These are phyloP conservation scores for Lycocorax pyrrhopterus DNA, from an alignment of 2,113 vertebrate species.

Conservation along the genomic window DNA sequence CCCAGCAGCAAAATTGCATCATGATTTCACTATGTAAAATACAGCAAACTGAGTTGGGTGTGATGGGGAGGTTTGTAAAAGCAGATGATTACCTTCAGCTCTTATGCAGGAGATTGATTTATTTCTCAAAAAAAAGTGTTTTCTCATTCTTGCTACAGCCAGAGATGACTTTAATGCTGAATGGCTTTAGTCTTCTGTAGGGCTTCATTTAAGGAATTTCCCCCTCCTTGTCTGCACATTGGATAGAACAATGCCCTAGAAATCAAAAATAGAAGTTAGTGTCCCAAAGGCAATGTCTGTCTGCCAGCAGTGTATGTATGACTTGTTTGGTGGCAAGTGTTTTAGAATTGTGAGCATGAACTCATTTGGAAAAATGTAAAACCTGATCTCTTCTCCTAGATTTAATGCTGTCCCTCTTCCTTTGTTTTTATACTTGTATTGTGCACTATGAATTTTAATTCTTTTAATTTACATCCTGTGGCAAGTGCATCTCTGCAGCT, in stretches of 20 bases:
- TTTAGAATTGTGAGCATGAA: conserved; percentile 19
- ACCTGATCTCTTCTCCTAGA: neutral
- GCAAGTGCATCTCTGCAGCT: neutral
- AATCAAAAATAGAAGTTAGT: conserved; percentile 54
- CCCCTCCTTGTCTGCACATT: neutral
- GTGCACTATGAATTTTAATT: neutral
- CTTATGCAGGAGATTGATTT: fast-evolving
- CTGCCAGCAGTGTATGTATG: conserved; percentile 14
- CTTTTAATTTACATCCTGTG: neutral
- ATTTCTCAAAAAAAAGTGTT: neutral
- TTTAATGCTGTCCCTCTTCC: neutral
- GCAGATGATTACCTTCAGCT: neutral
- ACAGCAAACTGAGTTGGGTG: neutral
- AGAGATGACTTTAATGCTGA: neutral
- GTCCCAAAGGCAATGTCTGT: conserved; percentile 25
- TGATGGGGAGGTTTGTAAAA: neutral
- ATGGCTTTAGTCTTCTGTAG: neutral
- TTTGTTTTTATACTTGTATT: neutral
- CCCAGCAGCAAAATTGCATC: neutral
- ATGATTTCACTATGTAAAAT: neutral
- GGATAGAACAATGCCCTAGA: conserved; percentile 30
- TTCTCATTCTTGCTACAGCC: neutral
- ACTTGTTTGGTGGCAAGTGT: conserved; percentile 31
- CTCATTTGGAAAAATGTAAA: conserved; percentile 26
- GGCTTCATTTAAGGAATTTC: conserved; percentile 25